These are phyloP conservation scores for Empis livida DNA, from an alignment of 2,888 invertebrate species.

Conservation along the genomic window DNA sequence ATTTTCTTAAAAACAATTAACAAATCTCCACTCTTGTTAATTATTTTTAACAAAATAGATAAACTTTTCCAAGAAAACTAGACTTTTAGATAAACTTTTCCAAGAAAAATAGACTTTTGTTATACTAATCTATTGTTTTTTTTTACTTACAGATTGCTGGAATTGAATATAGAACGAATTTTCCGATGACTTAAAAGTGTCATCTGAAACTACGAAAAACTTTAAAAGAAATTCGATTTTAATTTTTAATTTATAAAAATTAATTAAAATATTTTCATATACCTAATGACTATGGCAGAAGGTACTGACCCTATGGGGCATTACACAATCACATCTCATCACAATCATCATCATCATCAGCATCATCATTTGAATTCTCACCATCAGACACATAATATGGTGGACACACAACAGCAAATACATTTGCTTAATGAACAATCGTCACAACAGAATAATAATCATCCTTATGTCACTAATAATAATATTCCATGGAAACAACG, in stretches of 20 bases:
- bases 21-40: too few relatives aligned
- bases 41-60: too few relatives aligned
- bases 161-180: too few relatives aligned
- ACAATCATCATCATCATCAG: slow-evolving; percentile 24
- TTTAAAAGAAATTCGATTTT: too few relatives aligned
- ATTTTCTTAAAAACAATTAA: too few relatives aligned
- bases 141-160: slow-evolving; percentile 13
- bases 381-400: slow-evolving; percentile 14
- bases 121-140: not conserved
- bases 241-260: not conserved
- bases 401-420: slow-evolving; percentile 11
- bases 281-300: slow-evolving; percentile 64
- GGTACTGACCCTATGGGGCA: slow-evolving; percentile 48
- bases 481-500: slow-evolving; percentile 53
- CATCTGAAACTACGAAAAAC: not conserved
- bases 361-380: slow-evolving; percentile 20
- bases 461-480: slow-evolving; percentile 47
- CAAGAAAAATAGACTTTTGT: too few relatives aligned
- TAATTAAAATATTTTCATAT: slow-evolving; percentile 13
- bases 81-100: too few relatives aligned
- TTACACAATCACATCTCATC: slow-evolving; percentile 28
- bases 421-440: slow-evolving; percentile 11
- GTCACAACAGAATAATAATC: slow-evolving; percentile 37
- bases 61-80: too few relatives aligned
- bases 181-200: too few relatives aligned